A percentile compares a stretch with the other conserved stretches of the same genome.
phyloP scores from a whole-genome alignment of 2,888 invertebrate genomes.

The Hyposoter dolosus region DNA sequence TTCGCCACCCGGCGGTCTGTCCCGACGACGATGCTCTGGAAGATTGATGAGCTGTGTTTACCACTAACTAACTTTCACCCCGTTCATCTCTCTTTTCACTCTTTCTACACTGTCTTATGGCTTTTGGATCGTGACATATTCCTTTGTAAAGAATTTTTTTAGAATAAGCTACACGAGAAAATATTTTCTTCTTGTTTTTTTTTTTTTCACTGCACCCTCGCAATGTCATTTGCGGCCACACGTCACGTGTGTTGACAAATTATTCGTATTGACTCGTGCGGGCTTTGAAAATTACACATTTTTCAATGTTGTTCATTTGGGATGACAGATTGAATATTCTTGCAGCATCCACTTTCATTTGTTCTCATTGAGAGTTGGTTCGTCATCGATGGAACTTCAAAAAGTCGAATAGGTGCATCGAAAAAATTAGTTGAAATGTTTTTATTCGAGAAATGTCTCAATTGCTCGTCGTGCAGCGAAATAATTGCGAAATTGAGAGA shows the following conservation, averaged over 20 bases:
- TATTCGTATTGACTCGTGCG: conserved; percentile 32
- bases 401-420: background rate
- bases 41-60: conserved; percentile 83
- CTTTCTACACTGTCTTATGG: conserved; percentile 24
- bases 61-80: conserved; percentile 75
- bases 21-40: conserved; percentile 77
- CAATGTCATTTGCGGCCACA: conserved; percentile 45
- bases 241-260: conserved; percentile 64
- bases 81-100: conserved; percentile 38
- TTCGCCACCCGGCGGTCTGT: conserved; percentile 73
- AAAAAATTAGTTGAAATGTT: background rate
- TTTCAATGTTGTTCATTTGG: background rate
- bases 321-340: background rate
- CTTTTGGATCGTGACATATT: conserved; percentile 21
- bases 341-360: background rate
- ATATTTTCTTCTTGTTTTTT: background rate
- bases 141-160: background rate
- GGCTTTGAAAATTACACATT: conserved; percentile 1
- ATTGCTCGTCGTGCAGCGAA: background rate
- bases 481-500: background rate
- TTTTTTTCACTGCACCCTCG: conserved; percentile 1
- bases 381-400: background rate
- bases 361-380: background rate
- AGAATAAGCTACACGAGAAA: background rate
- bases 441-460: background rate